A percentile compares a stretch with the other conserved stretches of the same genome.
These are phyloP conservation scores for Eupleurogrammus muticus DNA, from an alignment of 2,797 vertebrate genomes.

Conservation along the genomic window DNA sequence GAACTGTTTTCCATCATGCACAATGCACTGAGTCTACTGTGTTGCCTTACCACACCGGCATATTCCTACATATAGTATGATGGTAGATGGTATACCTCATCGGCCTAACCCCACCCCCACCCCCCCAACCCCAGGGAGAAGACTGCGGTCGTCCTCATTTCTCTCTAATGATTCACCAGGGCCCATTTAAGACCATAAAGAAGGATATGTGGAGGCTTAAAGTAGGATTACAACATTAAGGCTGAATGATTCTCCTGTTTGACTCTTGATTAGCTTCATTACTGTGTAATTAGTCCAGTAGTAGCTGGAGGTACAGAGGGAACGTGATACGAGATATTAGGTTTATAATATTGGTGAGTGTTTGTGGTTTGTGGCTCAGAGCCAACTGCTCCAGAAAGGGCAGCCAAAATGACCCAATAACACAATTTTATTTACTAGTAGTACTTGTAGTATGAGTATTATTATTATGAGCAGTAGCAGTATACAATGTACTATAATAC, in stretches of 20 bases:
- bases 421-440: background rate
- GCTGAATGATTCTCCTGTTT: constrained; percentile 63
- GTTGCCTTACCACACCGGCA: constrained; percentile 7
- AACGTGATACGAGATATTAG: constrained; percentile 53
- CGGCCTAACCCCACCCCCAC: constrained; percentile 21
- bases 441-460: background rate
- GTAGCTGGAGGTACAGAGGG: constrained; percentile 31
- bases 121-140: constrained; percentile 33
- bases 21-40: background rate
- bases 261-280: constrained; percentile 75
- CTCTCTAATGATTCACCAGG: constrained; percentile 71
- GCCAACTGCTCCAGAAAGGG: constrained; percentile 21
- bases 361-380: constrained; percentile 24
- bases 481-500: background rate
- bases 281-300: constrained; percentile 64
- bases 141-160: constrained; percentile 61
- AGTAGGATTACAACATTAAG: constrained; percentile 65
- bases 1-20: constrained; percentile 12
- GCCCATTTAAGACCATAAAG: constrained; percentile 77
- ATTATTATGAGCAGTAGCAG: constrained; percentile 12
- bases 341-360: constrained; percentile 30
- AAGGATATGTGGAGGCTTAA: constrained; percentile 63
- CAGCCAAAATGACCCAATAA: constrained; percentile 17
- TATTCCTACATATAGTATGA: background rate
- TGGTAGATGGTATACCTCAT: constrained; percentile 7